phyloP scores from a whole-genome alignment of 1,140 invertebrate species.

The Leptinotarsa texana region DNA sequence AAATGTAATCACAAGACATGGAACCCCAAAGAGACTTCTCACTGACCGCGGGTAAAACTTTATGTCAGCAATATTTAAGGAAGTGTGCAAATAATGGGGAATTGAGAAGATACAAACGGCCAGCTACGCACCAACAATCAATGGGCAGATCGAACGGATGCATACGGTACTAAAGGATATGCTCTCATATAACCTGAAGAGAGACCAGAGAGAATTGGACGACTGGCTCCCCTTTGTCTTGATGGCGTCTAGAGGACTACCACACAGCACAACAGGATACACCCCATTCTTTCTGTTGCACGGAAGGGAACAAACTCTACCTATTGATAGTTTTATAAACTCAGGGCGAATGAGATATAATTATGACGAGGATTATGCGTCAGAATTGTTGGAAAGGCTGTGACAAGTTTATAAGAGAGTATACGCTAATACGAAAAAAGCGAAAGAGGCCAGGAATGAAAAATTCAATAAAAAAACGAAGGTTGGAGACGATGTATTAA shows the following conservation, averaged over 20 bases:
- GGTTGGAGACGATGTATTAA: slow-evolving; percentile 1
- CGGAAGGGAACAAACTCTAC: slow-evolving; percentile 10
- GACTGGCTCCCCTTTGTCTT: slow-evolving; percentile 14
- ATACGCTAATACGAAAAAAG: neutral
- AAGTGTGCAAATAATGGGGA: neutral
- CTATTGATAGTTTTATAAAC: slow-evolving; percentile 11
- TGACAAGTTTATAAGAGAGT: slow-evolving; percentile 1
- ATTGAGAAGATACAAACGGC: slow-evolving; percentile 28
- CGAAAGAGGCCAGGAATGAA: neutral
- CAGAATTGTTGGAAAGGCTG: slow-evolving; percentile 10
- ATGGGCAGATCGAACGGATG: slow-evolving; percentile 55
- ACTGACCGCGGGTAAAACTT: slow-evolving; percentile 47
- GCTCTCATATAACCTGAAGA: slow-evolving; percentile 52
- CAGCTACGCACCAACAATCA: slow-evolving; percentile 51
- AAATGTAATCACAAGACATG: slow-evolving; percentile 33
- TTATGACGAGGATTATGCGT: slow-evolving; percentile 9
- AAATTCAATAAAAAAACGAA: neutral
- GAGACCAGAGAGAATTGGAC: slow-evolving; percentile 12
- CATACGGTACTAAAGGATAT: slow-evolving; percentile 58
- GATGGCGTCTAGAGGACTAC: slow-evolving; percentile 6
- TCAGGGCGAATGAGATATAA: slow-evolving; percentile 5
- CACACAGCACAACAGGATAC: slow-evolving; percentile 7
- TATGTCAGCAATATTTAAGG: neutral
- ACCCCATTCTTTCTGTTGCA: slow-evolving; percentile 16
- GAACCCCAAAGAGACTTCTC: slow-evolving; percentile 38